A percentile compares a stretch with the other conserved stretches of the same genome.
Conservation (phyloP, 2,888 invertebrate genomes). For the Leucophenga maculata region DNA sequence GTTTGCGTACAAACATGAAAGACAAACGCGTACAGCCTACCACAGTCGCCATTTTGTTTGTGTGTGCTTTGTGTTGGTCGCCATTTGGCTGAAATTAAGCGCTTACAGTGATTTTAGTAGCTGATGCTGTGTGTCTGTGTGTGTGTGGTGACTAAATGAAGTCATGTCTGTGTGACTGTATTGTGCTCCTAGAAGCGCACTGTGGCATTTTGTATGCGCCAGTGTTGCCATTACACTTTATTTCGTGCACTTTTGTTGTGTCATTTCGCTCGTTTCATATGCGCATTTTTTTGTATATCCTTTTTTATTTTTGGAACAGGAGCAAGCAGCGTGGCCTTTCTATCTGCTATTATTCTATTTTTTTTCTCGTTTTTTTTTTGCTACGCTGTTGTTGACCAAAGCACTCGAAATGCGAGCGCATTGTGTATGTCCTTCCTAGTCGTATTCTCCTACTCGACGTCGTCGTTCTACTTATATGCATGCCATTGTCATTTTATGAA, state of each 20-base stretch:
- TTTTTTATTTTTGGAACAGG: neutral
- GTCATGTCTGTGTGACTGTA: neutral
- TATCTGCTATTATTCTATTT: too few relatives aligned
- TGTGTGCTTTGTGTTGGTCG: neutral
- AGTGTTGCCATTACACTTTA: conserved; percentile 10
- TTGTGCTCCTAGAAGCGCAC: neutral
- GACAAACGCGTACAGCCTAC: neutral
- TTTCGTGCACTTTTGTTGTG: neutral
- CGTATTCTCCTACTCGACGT: neutral
- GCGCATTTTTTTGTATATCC: neutral
- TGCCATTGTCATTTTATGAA: conserved; percentile 64
- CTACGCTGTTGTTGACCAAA: conserved; percentile 18
- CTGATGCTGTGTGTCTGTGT: neutral
- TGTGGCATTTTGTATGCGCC: neutral
- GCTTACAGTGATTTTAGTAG: conserved; percentile 1
- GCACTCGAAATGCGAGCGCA: conserved; percentile 36
- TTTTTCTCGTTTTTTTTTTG: conserved; percentile 7
- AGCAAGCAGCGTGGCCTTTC: neutral
- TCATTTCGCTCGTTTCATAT: neutral
- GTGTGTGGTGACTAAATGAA: neutral
- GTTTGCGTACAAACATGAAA: neutral
- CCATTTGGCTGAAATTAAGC: conserved; percentile 13
- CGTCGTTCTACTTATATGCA: conserved; percentile 34
- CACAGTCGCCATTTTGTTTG: neutral
- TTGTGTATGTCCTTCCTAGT: conserved; percentile 33